Base-by-base conservation (phyloP, 2,113 vertebrate species). In the Macquaria ambigua region DNA sequence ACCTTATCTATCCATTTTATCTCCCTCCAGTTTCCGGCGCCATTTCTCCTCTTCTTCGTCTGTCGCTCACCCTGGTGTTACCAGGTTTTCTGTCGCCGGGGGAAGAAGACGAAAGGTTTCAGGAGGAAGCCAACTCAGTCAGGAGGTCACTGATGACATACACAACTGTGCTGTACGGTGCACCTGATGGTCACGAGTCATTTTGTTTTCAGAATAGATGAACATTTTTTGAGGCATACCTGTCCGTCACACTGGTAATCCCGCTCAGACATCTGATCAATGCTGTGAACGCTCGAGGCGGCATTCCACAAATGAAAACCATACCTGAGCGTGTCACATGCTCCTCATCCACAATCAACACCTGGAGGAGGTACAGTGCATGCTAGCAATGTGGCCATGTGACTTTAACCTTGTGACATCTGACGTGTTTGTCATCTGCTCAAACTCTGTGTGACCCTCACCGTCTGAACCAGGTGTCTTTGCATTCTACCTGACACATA, bases 1-100 rank as follows among this genome's bases (percentile, higher is more conserved):
- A 81, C 82, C 89, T 93, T 94, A 94, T 94, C 93, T 92, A 81
- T 87, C 91, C 89, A 74, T 93, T 93, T 91, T 91, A 92, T 93
- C 91, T 93, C 77, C 85, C 81, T 81, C 77, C 78, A 68, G 82
- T 89, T 92, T 92, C 91, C 84, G 48, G 81, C 74, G 87, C 90
- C 88, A 85, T 93, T 90, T 91, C 86, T 87, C 85, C 88, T 89
- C 89, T 66, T 91, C 77, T 55, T 84, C 84, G 79, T 78, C 90
- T 93, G 91, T 92, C 89, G 82, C 90, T 94, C 87, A 90, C 81
- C 67, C 85, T 53, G 84, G 80, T 90, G 93, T 95, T 93, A 90
- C 89, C 87, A 84, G 95, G 93, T 90, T 91, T 89, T 87, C 89
- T 94, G 94, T 95, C 90, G 91, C 94, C 85, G 37, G 31, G 21